A percentile compares a stretch with the other conserved stretches of the same genome.
These are phyloP conservation scores for Menidia menidia DNA, from an alignment of 2,797 vertebrate genomes.

Conservation along the genomic window DNA sequence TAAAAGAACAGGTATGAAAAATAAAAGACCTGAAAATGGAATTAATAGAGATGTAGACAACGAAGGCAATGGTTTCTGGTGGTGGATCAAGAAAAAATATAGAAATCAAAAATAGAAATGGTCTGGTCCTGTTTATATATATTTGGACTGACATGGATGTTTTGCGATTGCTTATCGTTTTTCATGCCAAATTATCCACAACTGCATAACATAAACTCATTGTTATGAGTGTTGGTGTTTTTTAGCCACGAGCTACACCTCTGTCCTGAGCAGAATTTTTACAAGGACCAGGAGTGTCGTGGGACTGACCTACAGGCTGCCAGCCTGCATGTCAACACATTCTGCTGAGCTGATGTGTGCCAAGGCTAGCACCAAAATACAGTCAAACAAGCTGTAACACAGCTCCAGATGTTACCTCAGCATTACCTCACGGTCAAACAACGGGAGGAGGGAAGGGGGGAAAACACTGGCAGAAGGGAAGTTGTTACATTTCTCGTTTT, in stretches of 20 bases:
- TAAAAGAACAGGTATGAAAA: neutral
- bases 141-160: no score
- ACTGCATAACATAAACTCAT: neutral
- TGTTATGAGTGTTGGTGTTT: neutral
- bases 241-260: slow-evolving; percentile 6
- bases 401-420: slow-evolving; percentile 62
- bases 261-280: slow-evolving; percentile 1
- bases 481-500: neutral
- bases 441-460: slow-evolving; percentile 6
- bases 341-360: slow-evolving; percentile 23
- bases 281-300: slow-evolving; percentile 10
- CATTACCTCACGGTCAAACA: slow-evolving; percentile 64
- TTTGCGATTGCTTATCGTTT: no score
- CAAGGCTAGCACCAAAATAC: slow-evolving; percentile 50
- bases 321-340: slow-evolving; percentile 18
- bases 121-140: no score
- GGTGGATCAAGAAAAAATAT: neutral
- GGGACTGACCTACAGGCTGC: slow-evolving; percentile 16
- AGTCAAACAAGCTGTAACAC: slow-evolving; percentile 9
- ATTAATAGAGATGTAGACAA: no score
- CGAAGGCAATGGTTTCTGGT: no score
- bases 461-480: neutral
- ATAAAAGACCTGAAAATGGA: neutral
- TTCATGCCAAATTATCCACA: neutral
- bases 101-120: neutral